Evolutionary conservation across 2,888 invertebrate genomes (phyloP).

Genomic region (Tromatobia lineatoria): DNA sequence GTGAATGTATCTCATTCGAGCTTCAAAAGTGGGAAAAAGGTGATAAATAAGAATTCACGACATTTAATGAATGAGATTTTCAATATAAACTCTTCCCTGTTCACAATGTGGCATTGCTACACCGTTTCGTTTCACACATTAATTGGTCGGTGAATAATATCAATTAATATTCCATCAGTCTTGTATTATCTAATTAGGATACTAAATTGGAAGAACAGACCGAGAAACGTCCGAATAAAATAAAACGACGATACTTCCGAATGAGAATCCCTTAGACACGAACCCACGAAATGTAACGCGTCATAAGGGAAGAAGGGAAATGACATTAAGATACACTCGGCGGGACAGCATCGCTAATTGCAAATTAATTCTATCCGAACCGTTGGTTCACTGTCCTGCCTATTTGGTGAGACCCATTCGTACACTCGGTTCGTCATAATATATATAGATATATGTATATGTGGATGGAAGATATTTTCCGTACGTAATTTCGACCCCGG

Average conservation of each 20-base stretch:
- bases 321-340: slow-evolving; percentile 1
- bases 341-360: slow-evolving; percentile 39
- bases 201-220: background rate
- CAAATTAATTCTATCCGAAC: slow-evolving; percentile 34
- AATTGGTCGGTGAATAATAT: too few species aligned
- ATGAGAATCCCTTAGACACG: background rate
- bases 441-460: background rate
- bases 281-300: background rate
- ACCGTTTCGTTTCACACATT: too few species aligned
- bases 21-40: too few species aligned
- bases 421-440: slow-evolving; percentile 23
- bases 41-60: too few species aligned
- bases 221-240: background rate
- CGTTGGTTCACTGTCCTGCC: slow-evolving; percentile 2
- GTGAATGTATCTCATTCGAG: too few species aligned
- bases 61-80: too few species aligned
- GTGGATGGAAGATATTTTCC: slow-evolving; percentile 38
- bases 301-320: slow-evolving; percentile 9
- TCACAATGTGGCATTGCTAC: too few species aligned
- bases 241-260: background rate
- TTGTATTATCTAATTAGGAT: background rate
- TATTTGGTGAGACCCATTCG: slow-evolving; percentile 38
- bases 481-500: slow-evolving; percentile 37
- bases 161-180: too few species aligned
- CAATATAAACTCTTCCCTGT: too few species aligned